Evolutionary conservation across 2,797 vertebrate species (phyloP).

Genomic region (Channa striata): DNA sequence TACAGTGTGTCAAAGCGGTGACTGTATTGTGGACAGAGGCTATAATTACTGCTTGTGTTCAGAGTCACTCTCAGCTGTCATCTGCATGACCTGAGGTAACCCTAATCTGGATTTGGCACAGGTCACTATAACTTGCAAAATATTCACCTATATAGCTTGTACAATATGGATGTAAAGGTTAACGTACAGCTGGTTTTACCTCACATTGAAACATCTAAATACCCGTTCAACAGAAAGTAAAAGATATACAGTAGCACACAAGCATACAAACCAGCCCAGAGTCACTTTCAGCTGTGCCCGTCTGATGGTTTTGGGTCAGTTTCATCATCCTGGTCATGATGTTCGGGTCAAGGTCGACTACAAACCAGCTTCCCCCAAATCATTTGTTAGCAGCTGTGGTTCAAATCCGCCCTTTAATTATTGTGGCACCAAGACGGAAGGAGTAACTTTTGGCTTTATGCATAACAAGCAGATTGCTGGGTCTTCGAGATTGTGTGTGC

Average conservation of each 20-base stretch:
- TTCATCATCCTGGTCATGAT: conserved; percentile 64
- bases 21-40: conserved; percentile 55
- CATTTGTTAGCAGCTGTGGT: conserved; percentile 71
- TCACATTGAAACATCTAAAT: background rate
- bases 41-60: conserved; percentile 70
- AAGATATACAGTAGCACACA: background rate
- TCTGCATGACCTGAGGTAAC: conserved; percentile 67
- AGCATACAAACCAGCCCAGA: conserved; percentile 13
- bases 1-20: conserved; percentile 63
- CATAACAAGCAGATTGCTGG: conserved; percentile 62
- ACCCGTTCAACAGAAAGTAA: background rate
- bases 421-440: conserved; percentile 66
- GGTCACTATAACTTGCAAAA: background rate
- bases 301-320: conserved; percentile 58
- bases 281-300: conserved; percentile 32
- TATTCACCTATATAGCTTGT: background rate
- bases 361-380: conserved; percentile 48
- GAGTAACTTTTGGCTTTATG: conserved; percentile 50
- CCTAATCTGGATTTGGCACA: conserved; percentile 29
- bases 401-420: conserved; percentile 77
- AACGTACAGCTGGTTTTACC: background rate
- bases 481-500: conserved; percentile 28
- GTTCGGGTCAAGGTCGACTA: conserved; percentile 69
- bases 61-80: conserved; percentile 44
- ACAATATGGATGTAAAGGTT: background rate